phyloP scores from a whole-genome alignment of 2,888 invertebrate genomes.

The Caradrina clavipalpis region DNA sequence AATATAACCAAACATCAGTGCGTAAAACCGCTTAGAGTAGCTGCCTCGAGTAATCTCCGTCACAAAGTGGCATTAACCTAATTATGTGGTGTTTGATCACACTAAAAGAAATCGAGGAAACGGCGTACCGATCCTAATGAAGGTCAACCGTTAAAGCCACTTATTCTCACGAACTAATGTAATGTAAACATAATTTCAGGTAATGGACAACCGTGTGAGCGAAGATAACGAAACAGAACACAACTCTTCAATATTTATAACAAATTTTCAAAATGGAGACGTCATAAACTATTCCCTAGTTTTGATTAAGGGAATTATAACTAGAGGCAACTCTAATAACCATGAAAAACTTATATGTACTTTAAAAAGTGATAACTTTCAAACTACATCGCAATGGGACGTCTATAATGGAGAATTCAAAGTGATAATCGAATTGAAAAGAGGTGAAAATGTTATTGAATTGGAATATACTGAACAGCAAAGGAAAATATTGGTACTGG shows the following conservation, averaged over 20 bases:
- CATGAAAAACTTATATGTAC: constrained; percentile 85
- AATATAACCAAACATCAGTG: constrained; percentile 57
- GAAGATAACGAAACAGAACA: constrained; percentile 86
- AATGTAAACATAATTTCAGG: constrained; percentile 81
- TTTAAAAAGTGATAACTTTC: constrained; percentile 81
- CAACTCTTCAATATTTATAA: constrained; percentile 86
- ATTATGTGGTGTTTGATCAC: constrained; percentile 73
- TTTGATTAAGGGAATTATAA: constrained; percentile 91
- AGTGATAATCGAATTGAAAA: constrained; percentile 91
- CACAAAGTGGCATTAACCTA: constrained; percentile 69
- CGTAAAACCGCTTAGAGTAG: constrained; percentile 37
- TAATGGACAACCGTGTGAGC: constrained; percentile 87
- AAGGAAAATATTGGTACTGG: constrained; percentile 85
- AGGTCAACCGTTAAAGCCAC: constrained; percentile 67
- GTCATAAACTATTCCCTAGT: constrained; percentile 91
- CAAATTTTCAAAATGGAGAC: constrained; percentile 92
- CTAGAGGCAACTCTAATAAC: constrained; percentile 83
- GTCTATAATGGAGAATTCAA: constrained; percentile 93
- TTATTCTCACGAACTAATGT: constrained; percentile 62
- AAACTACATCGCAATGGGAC: constrained; percentile 90
- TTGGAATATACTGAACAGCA: constrained; percentile 90
- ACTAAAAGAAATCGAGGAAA: constrained; percentile 71
- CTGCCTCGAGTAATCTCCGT: constrained; percentile 38
- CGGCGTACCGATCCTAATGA: constrained; percentile 68
- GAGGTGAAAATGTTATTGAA: constrained; percentile 92